phyloP scores from a whole-genome alignment of 2,888 invertebrate species.

The Drosophila planitibia region DNA sequence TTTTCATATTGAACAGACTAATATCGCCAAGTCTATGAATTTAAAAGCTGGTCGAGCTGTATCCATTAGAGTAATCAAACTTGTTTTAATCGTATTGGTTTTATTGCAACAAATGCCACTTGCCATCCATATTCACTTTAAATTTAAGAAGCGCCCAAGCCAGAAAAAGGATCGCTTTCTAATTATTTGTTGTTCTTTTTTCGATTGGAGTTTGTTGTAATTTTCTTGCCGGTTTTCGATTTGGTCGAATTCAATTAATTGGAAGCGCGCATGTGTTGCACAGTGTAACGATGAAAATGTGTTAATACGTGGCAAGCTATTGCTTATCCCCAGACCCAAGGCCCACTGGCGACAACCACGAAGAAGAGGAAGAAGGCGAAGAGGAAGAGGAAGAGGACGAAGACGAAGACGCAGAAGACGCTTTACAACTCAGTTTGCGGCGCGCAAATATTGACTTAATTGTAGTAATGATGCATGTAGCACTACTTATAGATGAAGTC shows the following conservation, averaged over 20 bases:
- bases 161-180: not conserved
- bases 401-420: slow-evolving; percentile 39
- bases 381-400: not conserved
- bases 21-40: not conserved
- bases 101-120: not conserved
- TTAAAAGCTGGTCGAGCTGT: not conserved
- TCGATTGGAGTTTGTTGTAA: not conserved
- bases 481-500: slow-evolving; percentile 37
- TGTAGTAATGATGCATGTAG: slow-evolving; percentile 64
- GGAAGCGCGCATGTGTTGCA: slow-evolving; percentile 17
- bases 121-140: not conserved
- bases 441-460: slow-evolving; percentile 62
- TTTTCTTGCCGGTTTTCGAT: not conserved
- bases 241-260: not conserved
- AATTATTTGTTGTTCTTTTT: not conserved
- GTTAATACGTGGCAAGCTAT: slow-evolving; percentile 57
- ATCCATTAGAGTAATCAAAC: not conserved
- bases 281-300: slow-evolving; percentile 62
- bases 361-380: not conserved
- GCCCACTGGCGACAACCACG: slow-evolving; percentile 6
- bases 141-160: too few species aligned
- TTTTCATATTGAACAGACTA: not conserved
- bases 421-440: slow-evolving; percentile 61
- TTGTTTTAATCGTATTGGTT: not conserved
- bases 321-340: slow-evolving; percentile 32